Evolutionary conservation across 1,140 invertebrate genomes (phyloP).

Genomic region (Drosophila aff.): DNA sequence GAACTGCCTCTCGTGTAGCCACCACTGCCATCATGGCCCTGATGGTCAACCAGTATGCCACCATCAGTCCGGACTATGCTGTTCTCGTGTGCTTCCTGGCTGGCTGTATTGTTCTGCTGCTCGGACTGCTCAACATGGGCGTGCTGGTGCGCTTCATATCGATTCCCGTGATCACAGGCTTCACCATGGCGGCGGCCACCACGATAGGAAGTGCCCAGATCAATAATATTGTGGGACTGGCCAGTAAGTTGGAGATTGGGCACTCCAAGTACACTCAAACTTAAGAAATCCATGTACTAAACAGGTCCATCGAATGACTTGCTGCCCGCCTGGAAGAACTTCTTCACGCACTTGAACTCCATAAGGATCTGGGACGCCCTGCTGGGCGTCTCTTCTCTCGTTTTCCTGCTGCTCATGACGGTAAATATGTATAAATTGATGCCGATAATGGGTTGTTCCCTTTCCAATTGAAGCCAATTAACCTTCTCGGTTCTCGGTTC

Average conservation of each 20-base stretch:
- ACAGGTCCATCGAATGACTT: conserved; percentile 86
- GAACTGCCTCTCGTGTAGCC: conserved; percentile 80
- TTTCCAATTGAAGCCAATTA: conserved; percentile 25
- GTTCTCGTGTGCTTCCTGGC: conserved; percentile 92
- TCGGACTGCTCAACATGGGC: conserved; percentile 93
- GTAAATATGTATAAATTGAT: conserved; percentile 76
- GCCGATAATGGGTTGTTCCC: conserved; percentile 33
- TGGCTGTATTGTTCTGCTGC: conserved; percentile 90
- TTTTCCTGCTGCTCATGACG: conserved; percentile 87
- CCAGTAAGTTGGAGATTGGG: conserved; percentile 69
- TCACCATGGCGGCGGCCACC: conserved; percentile 95
- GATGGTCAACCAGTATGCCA: conserved; percentile 90
- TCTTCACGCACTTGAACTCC: conserved; percentile 85
- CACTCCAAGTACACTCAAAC: background rate
- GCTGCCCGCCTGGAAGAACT: conserved; percentile 87
- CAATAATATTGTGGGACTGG: conserved; percentile 91
- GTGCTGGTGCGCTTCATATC: conserved; percentile 96
- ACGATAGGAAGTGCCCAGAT: conserved; percentile 94
- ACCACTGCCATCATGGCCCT: conserved; percentile 93
- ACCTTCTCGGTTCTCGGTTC: background rate
- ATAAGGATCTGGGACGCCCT: conserved; percentile 86
- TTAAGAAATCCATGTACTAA: conserved; percentile 2
- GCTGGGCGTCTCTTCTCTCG: conserved; percentile 87
- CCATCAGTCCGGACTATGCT: conserved; percentile 90
- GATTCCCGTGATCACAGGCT: conserved; percentile 94